Conservation (phyloP, 2,113 vertebrate species). For the Ursus arctos region DNA sequence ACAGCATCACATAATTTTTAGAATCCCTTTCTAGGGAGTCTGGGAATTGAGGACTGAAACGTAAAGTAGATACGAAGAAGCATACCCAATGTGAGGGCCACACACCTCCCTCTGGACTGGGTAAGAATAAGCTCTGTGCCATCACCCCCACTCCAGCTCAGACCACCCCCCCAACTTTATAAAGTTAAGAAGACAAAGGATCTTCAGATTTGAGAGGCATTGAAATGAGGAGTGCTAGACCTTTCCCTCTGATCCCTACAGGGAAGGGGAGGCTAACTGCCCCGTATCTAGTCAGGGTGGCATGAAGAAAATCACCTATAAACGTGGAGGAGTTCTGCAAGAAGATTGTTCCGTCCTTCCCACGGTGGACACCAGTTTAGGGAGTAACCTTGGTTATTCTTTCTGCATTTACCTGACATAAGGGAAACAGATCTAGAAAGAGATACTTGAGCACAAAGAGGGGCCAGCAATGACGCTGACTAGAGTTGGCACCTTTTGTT, state of each 20-base stretch:
- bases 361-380: background rate
- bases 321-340: background rate
- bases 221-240: background rate
- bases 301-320: background rate
- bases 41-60: background rate
- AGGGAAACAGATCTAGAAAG: background rate
- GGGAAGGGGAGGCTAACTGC: background rate
- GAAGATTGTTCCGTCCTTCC: background rate
- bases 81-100: background rate
- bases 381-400: background rate
- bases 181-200: background rate
- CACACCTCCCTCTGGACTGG: rapidly evolving
- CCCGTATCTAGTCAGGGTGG: rapidly evolving
- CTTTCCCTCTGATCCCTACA: background rate
- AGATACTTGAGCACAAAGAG: background rate
- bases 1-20: background rate
- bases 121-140: background rate
- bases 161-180: too few species aligned
- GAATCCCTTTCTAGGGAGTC: background rate
- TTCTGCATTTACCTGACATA: background rate
- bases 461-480: rapidly evolving
- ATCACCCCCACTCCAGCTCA: background rate
- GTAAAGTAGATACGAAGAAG: background rate
- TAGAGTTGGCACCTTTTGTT: background rate
- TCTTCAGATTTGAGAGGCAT: background rate